Percentiles rank a stretch among this genome's conserved stretches.
These are phyloP conservation scores for Drosophila vallismaia DNA, from an alignment of 2,888 invertebrate species.

Conservation along the genomic window DNA sequence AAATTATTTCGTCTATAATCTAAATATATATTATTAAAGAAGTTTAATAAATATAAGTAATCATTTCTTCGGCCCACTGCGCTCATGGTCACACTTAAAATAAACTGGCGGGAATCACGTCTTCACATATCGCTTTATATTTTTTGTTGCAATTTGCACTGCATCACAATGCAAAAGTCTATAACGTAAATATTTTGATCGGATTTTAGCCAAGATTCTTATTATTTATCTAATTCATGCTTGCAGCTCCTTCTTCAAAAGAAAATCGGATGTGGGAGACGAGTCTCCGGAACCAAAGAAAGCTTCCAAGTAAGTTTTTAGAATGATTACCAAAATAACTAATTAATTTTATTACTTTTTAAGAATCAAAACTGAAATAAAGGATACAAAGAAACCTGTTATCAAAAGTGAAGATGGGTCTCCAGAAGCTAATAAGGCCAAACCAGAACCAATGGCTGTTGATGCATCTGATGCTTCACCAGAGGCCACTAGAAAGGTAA, in stretches of 20 bases:
- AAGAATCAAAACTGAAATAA: conserved; percentile 17
- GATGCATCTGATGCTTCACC: neutral
- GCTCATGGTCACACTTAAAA: neutral
- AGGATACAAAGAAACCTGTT: neutral
- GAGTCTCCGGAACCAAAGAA: conserved; percentile 14
- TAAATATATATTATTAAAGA: neutral
- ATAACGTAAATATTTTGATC: conserved; percentile 59
- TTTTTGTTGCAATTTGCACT: conserved; percentile 15
- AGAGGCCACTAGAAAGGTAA: neutral
- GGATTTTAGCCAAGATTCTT: neutral
- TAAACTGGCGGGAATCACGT: conserved; percentile 44
- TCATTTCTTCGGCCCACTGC: neutral
- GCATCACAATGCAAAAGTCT: conserved; percentile 58
- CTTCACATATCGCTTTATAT: conserved; percentile 6
- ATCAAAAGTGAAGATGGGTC: conserved; percentile 26
- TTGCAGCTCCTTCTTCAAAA: conserved; percentile 64
- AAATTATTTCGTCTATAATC: neutral
- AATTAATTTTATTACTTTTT: neutral
- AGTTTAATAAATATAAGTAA: neutral
- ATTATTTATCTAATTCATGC: neutral
- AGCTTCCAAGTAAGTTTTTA: conserved; percentile 13
- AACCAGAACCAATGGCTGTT: conserved; percentile 23
- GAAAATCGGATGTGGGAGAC: conserved; percentile 42
- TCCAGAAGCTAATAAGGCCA: conserved; percentile 24
- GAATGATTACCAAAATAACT: neutral